Conservation (phyloP, 2,797 vertebrate species). For the Peromyscus aztecus region DNA sequence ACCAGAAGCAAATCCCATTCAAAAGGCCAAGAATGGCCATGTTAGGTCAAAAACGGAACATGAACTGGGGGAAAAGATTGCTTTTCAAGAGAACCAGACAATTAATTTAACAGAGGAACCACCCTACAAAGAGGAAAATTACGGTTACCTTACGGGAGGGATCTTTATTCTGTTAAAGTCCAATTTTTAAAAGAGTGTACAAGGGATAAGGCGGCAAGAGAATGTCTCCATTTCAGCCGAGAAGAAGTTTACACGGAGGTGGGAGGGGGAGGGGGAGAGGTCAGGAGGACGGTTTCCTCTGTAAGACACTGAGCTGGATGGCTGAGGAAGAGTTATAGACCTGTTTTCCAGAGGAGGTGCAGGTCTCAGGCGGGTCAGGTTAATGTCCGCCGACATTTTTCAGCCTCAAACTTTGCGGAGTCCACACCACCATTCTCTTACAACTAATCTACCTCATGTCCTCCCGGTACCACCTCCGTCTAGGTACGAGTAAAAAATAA, state of each 20-base stretch:
- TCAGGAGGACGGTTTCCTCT: background rate
- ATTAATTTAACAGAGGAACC: slow-evolving; percentile 78
- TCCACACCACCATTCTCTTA: background rate
- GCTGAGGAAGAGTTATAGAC: background rate
- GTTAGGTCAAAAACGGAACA: slow-evolving; percentile 81
- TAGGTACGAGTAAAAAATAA: background rate
- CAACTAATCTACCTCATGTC: background rate
- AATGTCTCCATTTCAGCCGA: background rate
- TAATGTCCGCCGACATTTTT: background rate
- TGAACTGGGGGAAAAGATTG: slow-evolving; percentile 81
- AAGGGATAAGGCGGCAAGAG: background rate
- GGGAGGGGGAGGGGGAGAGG: slow-evolving; percentile 30
- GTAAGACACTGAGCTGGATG: slow-evolving; percentile 17
- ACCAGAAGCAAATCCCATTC: slow-evolving; percentile 75
- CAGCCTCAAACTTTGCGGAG: background rate
- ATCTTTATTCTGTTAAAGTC: slow-evolving; percentile 64
- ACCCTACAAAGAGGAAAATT: slow-evolving; percentile 64
- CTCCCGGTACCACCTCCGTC: background rate
- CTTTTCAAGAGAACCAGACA: slow-evolving; percentile 77
- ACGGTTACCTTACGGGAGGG: slow-evolving; percentile 17
- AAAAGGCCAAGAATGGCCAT: slow-evolving; percentile 79
- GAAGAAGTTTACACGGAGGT: background rate
- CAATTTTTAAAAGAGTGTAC: slow-evolving; percentile 4
- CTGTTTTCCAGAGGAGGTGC: slow-evolving; percentile 19
- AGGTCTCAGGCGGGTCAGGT: background rate